Evolutionary conservation across 53 echinoderm and acorn worm species (phyloP).

Genomic region (Echinarachnius parma): DNA sequence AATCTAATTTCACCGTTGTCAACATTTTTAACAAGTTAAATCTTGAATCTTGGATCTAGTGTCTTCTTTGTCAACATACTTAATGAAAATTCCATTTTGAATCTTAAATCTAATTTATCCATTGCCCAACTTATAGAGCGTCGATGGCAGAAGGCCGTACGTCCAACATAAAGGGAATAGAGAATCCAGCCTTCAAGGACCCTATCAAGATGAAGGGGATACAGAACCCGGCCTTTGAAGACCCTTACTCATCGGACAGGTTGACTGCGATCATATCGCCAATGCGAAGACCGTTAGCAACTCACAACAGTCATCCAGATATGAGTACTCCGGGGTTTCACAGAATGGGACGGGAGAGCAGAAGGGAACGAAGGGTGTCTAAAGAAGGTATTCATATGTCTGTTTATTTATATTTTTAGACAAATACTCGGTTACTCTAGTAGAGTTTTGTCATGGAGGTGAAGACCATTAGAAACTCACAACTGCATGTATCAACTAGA

Average conservation of each 20-base stretch:
- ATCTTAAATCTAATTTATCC: no score
- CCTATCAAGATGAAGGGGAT: no score
- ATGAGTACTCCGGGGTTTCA: not conserved
- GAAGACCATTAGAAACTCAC: not conserved
- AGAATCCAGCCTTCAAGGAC: slow-evolving; percentile 20
- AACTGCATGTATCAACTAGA: not conserved
- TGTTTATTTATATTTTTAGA: not conserved
- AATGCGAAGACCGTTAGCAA: not conserved
- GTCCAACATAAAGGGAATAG: slow-evolving; percentile 12
- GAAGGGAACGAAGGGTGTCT: slow-evolving; percentile 9
- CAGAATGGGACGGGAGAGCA: slow-evolving; percentile 6
- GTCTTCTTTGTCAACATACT: no score
- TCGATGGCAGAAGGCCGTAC: slow-evolving; percentile 16
- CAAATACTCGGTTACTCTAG: no score
- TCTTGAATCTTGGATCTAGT: no score
- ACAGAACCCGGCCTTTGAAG: slow-evolving; percentile 11
- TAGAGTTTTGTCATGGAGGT: slow-evolving; percentile 1
- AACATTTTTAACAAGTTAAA: no score
- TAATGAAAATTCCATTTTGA: no score
- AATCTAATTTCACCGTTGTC: no score
- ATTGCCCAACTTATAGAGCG: not conserved
- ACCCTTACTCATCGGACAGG: not conserved
- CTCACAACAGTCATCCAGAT: not conserved
- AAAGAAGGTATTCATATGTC: not conserved
- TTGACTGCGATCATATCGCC: slow-evolving; percentile 18